Base-by-base conservation (phyloP, 2,888 invertebrate genomes). In the Nephrocerus scutellatus region DNA sequence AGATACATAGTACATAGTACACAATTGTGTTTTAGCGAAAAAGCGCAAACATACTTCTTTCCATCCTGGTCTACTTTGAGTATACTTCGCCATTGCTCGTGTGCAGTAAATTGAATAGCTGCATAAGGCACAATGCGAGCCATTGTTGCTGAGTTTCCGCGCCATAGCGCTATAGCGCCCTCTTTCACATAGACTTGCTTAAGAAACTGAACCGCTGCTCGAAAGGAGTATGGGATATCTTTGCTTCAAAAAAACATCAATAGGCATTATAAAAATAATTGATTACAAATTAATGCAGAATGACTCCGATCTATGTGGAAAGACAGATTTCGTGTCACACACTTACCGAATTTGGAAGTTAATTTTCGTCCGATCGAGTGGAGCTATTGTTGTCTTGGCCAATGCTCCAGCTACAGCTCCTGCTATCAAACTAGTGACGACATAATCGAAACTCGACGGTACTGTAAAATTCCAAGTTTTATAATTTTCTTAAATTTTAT, bases 111-210 rank as follows among this genome's bases (percentile, higher is more conserved):
- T 72, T 99, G 97, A 51, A 97, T 85, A 28, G 97, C 91, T 15
- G 97, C 93, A 70, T 97, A 96, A 0, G 98, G 98, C 35, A 96
- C 75, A 45, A 98, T 95, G 40, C 97, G 75, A 12, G 89, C 92
- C 91, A 98, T 91, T 0, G 96, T 97, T 5, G 98, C 98, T 49
- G 92, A 90, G 75, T 98, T 99, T 4, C 98, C 98, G 36, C 97
- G 75, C 95, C 95, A 98, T 54, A 98, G 69, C 39, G 90, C 85
- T 9, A 79, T 50, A 34, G 87, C 70, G 3, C 98, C 97, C 59
- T 93, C 86, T 12, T 74, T 74, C 49, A 72, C 74, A 48, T 82
- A 82, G 13, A 85, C 82, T 44, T 72, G 62, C 20, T 69, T 52
- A n/a, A 89, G 61, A 70, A 86, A 89, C 41, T 68, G 59, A 2